phyloP scores from a whole-genome alignment of 2,797 vertebrate species.

The Sylvilagus floridanus region DNA sequence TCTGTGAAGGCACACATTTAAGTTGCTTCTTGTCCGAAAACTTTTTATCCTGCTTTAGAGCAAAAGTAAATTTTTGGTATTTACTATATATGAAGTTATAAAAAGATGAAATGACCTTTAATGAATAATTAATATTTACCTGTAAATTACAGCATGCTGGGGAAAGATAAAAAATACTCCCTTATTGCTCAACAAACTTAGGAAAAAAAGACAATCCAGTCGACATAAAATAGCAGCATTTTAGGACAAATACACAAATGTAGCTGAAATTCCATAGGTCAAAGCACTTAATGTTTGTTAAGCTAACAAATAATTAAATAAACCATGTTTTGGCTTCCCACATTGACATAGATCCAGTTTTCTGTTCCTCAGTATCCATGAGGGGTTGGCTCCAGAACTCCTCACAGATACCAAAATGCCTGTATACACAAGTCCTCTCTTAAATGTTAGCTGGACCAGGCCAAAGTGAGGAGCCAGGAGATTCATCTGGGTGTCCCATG shows the following conservation, averaged over 20 bases:
- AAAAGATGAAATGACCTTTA: constrained; percentile 47
- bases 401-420: no score
- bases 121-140: constrained; percentile 63
- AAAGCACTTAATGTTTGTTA: neutral
- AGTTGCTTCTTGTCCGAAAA: constrained; percentile 55
- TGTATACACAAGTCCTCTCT: no score
- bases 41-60: neutral
- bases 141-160: constrained; percentile 2
- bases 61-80: constrained; percentile 57
- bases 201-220: neutral
- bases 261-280: neutral
- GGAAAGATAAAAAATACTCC: constrained; percentile 56
- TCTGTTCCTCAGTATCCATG: no score
- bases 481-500: no score
- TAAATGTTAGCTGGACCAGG: no score
- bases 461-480: no score
- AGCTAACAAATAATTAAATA: neutral
- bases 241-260: neutral
- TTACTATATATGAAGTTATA: constrained; percentile 70
- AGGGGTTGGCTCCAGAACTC: no score
- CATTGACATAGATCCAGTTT: neutral
- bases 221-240: neutral
- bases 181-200: neutral
- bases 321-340: neutral
- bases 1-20: neutral